Percentiles rank a stretch among this genome's conserved stretches.
Conservation (phyloP, 1,140 invertebrate species). For the Drosophila varians region DNA sequence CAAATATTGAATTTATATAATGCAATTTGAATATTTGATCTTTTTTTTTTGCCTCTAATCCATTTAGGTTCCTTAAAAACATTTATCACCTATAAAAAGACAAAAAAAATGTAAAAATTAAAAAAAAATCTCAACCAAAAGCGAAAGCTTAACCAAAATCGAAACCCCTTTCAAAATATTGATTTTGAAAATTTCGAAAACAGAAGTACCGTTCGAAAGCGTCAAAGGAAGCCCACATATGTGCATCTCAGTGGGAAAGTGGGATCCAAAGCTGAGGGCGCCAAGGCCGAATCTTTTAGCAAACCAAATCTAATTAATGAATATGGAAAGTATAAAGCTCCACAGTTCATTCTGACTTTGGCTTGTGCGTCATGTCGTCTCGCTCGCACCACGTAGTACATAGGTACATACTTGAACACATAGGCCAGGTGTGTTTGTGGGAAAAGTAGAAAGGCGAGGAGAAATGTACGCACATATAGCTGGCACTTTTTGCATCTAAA, state of each 20-base stretch:
- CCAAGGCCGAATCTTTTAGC: neutral
- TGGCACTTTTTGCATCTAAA: conserved; percentile 38
- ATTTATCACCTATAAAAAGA: no score
- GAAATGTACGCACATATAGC: conserved; percentile 1
- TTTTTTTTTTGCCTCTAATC: no score
- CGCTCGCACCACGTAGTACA: conserved; percentile 40
- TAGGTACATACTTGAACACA: conserved; percentile 13
- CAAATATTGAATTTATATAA: no score
- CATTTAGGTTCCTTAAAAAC: neutral
- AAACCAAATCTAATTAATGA: conserved; percentile 16
- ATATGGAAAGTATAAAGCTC: conserved; percentile 3
- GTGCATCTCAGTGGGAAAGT: no score
- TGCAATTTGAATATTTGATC: no score
- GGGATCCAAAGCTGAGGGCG: neutral
- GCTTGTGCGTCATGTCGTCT: conserved; percentile 53
- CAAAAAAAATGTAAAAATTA: neutral
- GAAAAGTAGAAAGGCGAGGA: neutral
- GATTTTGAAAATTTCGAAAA: no score
- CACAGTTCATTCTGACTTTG: conserved; percentile 28
- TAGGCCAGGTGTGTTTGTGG: neutral
- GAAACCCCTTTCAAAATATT: neutral
- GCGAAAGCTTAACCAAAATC: neutral
- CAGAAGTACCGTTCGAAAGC: no score
- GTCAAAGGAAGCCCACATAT: no score
- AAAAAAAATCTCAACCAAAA: neutral